Conservation (phyloP, 2,113 vertebrate genomes). For the Poicephalus gulielmi region DNA sequence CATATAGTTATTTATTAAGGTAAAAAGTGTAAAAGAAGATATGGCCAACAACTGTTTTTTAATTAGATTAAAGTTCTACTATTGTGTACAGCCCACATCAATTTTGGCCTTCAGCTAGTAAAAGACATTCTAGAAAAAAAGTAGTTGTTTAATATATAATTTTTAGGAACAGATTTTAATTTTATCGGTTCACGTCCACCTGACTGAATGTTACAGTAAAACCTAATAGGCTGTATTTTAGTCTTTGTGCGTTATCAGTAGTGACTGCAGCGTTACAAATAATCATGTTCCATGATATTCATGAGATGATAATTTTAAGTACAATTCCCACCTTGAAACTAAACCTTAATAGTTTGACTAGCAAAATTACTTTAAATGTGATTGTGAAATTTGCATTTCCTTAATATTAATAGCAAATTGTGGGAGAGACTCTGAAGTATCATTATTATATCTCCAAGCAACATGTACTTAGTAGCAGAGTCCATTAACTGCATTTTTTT, state of each 20-base stretch:
- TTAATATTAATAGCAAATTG: slow-evolving; percentile 57
- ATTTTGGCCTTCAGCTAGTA: not conserved
- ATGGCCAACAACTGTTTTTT: not conserved
- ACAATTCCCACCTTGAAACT: slow-evolving; percentile 40
- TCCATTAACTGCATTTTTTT: slow-evolving; percentile 45
- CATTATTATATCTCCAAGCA: slow-evolving; percentile 61
- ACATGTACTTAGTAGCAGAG: slow-evolving; percentile 46
- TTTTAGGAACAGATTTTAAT: not conserved
- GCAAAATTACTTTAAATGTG: slow-evolving; percentile 33
- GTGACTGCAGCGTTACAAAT: slow-evolving; percentile 18
- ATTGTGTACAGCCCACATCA: not conserved
- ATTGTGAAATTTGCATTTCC: slow-evolving; percentile 59
- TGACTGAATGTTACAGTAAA: not conserved
- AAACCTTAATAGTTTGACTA: slow-evolving; percentile 51
- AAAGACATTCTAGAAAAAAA: not conserved
- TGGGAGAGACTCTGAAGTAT: slow-evolving; percentile 58
- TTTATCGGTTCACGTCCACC: not conserved
- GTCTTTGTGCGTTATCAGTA: not conserved
- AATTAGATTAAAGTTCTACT: not conserved
- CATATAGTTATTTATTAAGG: not conserved
- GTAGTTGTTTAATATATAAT: not conserved
- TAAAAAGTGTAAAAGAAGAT: not conserved
- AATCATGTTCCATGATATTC: slow-evolving; percentile 30
- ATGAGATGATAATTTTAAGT: slow-evolving; percentile 44
- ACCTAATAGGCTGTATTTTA: not conserved